Base-by-base conservation (phyloP, 2,113 vertebrate species). In the Spilogale gracilis region DNA sequence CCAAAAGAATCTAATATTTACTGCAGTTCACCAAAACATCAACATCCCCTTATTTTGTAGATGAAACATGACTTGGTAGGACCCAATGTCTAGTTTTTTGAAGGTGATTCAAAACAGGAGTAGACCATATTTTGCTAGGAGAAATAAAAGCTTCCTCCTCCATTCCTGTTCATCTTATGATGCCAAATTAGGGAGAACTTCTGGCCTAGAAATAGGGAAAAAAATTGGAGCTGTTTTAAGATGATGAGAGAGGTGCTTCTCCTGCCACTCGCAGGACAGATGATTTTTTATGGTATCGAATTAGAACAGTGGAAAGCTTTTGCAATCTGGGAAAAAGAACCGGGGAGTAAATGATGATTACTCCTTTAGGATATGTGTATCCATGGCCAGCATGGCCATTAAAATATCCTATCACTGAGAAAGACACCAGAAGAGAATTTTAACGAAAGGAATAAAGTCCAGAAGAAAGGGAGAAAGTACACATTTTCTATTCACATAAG, bases 31-130 rank as follows among this genome's bases (percentile, higher is more conserved):
- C 50, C n/a, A 91, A 94, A 88, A 91, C 8, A n/a, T 79, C 27
- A n/a, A 61, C 0, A 14, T 93, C 27, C 10, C 81, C 17, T 27
- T 69, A 96, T 94, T 96, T 92, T 96, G 38, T 45, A 65, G 73
- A 18, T 87, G 80, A 76, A 97, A 95, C 43, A 90, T 12, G 14
- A 83, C 45, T 94, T 92, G 50, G 67, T 60, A 96, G 93, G 81
- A 86, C 52, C 9, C 56, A 91, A 93, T 76, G 25, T 69, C 78
- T 82, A 48, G 43, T n/a, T 94, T 88, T 96, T 79, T 95, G 86
- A 97, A 97, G 79, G 95, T 94, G 76, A 95, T 93, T 95, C 96
- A 96, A 95, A 97, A 96, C 63, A 91, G 30, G 25, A 93, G 61
- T 96, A 94, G 48, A 82, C n/a, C 23, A 30, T 87, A 91, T 92